A percentile compares a stretch with the other conserved stretches of the same genome.
phyloP scores from a whole-genome alignment of 2,113 vertebrate species.

The Ochotona curzoniae region DNA sequence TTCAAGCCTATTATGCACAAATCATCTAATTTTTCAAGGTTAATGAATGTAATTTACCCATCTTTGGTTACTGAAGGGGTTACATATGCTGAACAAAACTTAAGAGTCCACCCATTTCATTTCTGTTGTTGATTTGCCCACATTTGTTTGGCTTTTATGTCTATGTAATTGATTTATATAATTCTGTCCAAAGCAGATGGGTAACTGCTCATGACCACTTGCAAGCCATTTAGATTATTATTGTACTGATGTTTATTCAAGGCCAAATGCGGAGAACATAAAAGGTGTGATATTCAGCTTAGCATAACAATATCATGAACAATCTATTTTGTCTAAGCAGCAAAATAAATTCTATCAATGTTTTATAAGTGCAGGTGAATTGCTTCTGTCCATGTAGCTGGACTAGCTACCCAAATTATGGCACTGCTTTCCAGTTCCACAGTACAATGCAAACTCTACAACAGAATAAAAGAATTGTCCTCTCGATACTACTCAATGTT shows the following conservation, averaged over 20 bases:
- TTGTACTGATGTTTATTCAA: constrained; percentile 90
- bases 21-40: constrained; percentile 93
- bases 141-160: constrained; percentile 88
- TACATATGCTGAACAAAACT: constrained; percentile 90
- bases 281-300: constrained; percentile 87
- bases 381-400: constrained; percentile 82
- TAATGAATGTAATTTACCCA: constrained; percentile 97
- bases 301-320: constrained; percentile 86
- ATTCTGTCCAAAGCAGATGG: constrained; percentile 91
- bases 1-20: constrained; percentile 93
- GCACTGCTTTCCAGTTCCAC: constrained; percentile 71
- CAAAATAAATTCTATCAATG: constrained; percentile 85
- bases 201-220: constrained; percentile 86
- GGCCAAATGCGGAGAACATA: constrained; percentile 85
- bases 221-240: constrained; percentile 87
- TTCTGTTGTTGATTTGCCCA: constrained; percentile 86
- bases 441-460: constrained; percentile 63
- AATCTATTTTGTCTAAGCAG: constrained; percentile 83
- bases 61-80: constrained; percentile 91
- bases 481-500: not conserved
- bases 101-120: constrained; percentile 88
- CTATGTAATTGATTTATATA: constrained; percentile 91
- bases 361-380: constrained; percentile 83
- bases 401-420: constrained; percentile 78
- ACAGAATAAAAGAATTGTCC: constrained; percentile 49